Percentiles rank a stretch among this genome's conserved stretches.
Evolutionary conservation across 2,113 vertebrate genomes (phyloP).

Genomic region (Enhydra lutris): DNA sequence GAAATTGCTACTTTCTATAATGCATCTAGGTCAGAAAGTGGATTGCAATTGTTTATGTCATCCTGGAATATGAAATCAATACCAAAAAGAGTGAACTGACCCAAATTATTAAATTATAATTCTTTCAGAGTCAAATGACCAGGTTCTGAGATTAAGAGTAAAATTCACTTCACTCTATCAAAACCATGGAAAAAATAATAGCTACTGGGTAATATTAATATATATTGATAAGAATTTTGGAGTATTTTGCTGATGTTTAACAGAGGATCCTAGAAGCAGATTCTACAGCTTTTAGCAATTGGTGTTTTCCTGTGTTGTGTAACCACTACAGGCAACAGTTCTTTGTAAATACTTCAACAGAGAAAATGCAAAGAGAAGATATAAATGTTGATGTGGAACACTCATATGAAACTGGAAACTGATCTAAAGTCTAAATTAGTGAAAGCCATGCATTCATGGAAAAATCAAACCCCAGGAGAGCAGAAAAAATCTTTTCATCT

Average conservation of each 20-base stretch:
- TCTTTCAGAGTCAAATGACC: background rate
- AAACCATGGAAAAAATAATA: background rate
- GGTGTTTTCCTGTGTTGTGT: background rate
- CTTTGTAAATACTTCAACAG: background rate
- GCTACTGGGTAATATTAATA: background rate
- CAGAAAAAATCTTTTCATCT: background rate
- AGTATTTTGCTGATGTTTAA: background rate
- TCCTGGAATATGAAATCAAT: background rate
- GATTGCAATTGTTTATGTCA: background rate
- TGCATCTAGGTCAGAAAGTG: background rate
- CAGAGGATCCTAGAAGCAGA: background rate
- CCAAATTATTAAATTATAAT: background rate
- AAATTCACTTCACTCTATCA: background rate
- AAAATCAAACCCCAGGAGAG: background rate
- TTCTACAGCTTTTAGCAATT: background rate
- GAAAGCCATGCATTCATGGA: background rate
- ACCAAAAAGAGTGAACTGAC: background rate
- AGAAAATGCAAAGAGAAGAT: background rate
- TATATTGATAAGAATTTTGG: background rate
- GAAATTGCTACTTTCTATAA: background rate
- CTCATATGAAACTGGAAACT: background rate
- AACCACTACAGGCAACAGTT: background rate
- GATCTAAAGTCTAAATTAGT: background rate
- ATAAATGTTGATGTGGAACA: background rate
- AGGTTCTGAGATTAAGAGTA: background rate